Conservation (phyloP, 2,888 invertebrate genomes). For the Polymixis flavicincta region DNA sequence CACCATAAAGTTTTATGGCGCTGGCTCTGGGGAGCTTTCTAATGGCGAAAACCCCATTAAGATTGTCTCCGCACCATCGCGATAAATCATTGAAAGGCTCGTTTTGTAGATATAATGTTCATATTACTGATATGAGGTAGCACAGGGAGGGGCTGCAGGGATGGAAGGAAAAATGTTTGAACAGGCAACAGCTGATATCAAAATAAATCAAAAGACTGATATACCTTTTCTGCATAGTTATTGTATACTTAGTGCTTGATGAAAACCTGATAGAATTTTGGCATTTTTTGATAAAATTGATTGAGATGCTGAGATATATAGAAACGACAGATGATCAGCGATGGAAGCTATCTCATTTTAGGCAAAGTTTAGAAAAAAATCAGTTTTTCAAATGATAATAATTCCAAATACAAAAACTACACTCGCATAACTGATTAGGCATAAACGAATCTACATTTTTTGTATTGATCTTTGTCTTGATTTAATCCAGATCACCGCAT, state of each 20-base stretch:
- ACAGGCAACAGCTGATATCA: neutral
- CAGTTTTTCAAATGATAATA: too few relatives aligned
- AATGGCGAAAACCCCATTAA: constrained; percentile 62
- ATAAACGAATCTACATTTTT: neutral
- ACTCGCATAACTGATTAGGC: neutral
- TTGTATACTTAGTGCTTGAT: neutral
- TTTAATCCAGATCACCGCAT: constrained; percentile 73
- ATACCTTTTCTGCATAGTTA: neutral
- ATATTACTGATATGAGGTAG: constrained; percentile 30
- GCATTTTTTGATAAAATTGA: neutral
- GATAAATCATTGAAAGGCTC: constrained; percentile 57
- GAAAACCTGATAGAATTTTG: neutral
- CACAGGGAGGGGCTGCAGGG: neutral
- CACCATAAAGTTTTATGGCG: constrained; percentile 58
- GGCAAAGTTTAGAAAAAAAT: too few relatives aligned
- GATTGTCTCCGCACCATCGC: constrained; percentile 46
- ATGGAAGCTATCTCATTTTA: neutral
- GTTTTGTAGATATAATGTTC: constrained; percentile 39
- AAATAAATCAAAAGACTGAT: neutral
- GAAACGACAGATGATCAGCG: too few relatives aligned
- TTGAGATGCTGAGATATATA: neutral
- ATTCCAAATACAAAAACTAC: neutral
- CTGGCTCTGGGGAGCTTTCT: constrained; percentile 52
- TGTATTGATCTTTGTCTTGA: constrained; percentile 73
- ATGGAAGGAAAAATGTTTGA: too few relatives aligned